These are phyloP conservation scores for Sebastes flavidus DNA, from an alignment of 2,797 vertebrate species.

Conservation along the genomic window DNA sequence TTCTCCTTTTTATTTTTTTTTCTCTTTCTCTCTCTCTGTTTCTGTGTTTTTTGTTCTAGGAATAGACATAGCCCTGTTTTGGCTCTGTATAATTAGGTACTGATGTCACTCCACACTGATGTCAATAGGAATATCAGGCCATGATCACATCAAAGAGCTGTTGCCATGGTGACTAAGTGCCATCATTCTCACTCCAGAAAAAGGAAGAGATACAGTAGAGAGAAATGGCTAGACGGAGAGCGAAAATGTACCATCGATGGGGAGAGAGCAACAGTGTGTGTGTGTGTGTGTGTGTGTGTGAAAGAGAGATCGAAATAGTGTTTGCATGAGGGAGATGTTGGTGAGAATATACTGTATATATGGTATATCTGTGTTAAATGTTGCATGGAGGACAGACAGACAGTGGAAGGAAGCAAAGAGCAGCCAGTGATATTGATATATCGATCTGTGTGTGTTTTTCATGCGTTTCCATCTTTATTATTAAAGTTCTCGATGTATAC, in stretches of 20 bases:
- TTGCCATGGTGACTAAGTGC: conserved; percentile 85
- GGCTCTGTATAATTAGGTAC: conserved; percentile 73
- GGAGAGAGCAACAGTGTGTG: conserved; percentile 33
- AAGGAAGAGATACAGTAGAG: conserved; percentile 29
- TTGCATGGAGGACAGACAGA: conserved; percentile 48
- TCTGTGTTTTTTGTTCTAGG: conserved; percentile 34
- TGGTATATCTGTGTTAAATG: conserved; percentile 51
- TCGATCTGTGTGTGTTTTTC: conserved; percentile 44
- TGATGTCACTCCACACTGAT: conserved; percentile 80
- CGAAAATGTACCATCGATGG: conserved; percentile 33
- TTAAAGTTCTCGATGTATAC: conserved; percentile 38
- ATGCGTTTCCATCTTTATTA: conserved; percentile 33
- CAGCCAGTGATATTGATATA: conserved; percentile 55
- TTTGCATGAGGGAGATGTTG: conserved; percentile 17
- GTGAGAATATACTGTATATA: conserved; percentile 19
- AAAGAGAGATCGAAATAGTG: conserved; percentile 11
- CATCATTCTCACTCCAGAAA: conserved; percentile 77
- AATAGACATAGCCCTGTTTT: conserved; percentile 55
- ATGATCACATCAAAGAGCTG: conserved; percentile 81
- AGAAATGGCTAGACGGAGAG: conserved; percentile 43
- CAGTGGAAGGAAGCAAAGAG: conserved; percentile 35
- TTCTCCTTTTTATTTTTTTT: not conserved
- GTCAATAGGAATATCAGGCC: conserved; percentile 80
- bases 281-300: conserved; percentile 13
- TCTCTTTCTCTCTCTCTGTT: not conserved